A percentile compares a stretch with the other conserved stretches of the same genome.
phyloP scores from a whole-genome alignment of 2,113 vertebrate species.

The Trochalopteron elliotii region DNA sequence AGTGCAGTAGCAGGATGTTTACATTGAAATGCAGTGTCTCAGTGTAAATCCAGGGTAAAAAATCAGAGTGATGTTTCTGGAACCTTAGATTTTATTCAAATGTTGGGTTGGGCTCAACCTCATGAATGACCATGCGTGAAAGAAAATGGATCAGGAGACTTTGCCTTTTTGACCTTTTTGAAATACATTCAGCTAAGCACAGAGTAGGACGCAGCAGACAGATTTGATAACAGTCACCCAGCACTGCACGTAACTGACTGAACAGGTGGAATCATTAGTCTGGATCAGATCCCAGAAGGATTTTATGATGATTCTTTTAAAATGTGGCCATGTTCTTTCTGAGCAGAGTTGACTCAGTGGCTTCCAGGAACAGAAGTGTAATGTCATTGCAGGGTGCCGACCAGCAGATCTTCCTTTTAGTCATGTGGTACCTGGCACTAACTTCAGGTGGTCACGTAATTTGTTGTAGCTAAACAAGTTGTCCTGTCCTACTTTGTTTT shows the following conservation, averaged over 20 bases:
- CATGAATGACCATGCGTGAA: background rate
- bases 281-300: conserved; percentile 55
- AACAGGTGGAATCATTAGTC: conserved; percentile 49
- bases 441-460: background rate
- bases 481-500: background rate
- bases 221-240: background rate
- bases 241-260: background rate
- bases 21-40: background rate
- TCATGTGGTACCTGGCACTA: background rate
- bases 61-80: background rate
- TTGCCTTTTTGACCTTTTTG: background rate
- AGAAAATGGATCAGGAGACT: background rate
- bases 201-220: background rate
- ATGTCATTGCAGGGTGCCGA: background rate
- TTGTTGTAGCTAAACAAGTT: background rate
- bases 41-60: background rate
- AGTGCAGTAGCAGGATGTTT: conserved; percentile 16
- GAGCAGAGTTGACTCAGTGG: conserved; percentile 33
- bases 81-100: background rate
- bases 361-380: conserved; percentile 35
- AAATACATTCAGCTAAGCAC: background rate
- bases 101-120: background rate
- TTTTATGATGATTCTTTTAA: conserved; percentile 51
- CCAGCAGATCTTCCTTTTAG: background rate
- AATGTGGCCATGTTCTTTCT: conserved; percentile 29